These are phyloP conservation scores for Drosophila tsacasi DNA, from an alignment of 1,140 invertebrate genomes.

Conservation along the genomic window DNA sequence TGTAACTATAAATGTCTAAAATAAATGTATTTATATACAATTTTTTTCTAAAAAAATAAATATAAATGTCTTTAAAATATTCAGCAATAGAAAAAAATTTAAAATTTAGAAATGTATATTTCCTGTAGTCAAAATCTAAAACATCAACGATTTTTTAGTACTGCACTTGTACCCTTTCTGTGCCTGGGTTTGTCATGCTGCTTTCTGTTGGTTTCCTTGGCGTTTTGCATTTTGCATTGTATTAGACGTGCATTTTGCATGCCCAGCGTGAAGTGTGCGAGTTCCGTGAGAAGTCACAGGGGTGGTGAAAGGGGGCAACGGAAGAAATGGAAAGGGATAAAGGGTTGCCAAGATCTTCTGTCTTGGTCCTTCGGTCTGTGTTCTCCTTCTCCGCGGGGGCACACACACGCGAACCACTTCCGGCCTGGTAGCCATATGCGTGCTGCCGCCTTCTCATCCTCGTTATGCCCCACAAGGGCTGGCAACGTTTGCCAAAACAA, in stretches of 20 bases:
- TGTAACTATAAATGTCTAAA: not conserved
- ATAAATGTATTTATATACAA: not conserved
- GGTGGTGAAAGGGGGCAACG: conserved; percentile 21
- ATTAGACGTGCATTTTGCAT: conserved; percentile 83
- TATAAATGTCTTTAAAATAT: no score
- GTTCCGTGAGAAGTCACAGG: conserved; percentile 52
- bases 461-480: conserved; percentile 33
- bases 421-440: conserved; percentile 47
- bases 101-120: not conserved
- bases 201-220: conserved; percentile 57
- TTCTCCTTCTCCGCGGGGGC: conserved; percentile 28
- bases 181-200: conserved; percentile 1
- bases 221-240: conserved; percentile 79
- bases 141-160: not conserved
- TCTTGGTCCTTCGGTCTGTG: conserved; percentile 9
- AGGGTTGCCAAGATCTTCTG: conserved; percentile 37
- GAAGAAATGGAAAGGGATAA: conserved; percentile 4
- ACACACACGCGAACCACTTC: conserved; percentile 70
- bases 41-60: not conserved
- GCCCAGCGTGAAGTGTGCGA: conserved; percentile 76
- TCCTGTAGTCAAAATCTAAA: no score
- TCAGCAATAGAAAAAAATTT: not conserved
- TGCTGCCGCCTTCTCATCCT: conserved; percentile 9
- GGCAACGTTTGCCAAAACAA: conserved; percentile 75
- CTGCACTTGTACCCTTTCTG: conserved; percentile 1